Evolutionary conservation across 2,113 vertebrate genomes (phyloP).

Genomic region (Chaetura pelagica): DNA sequence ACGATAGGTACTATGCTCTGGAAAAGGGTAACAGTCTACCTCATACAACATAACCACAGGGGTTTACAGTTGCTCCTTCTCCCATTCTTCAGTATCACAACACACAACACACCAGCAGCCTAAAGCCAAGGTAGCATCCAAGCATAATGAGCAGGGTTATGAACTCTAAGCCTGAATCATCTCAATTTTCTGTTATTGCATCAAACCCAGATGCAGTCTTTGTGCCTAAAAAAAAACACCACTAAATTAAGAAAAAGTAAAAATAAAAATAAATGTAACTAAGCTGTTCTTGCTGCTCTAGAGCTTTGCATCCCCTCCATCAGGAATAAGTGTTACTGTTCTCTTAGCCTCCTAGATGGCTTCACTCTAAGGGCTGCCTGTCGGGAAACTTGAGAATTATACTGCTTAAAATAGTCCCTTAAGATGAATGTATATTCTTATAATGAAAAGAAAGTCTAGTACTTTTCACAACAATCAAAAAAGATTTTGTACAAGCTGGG

Average conservation of each 20-base stretch:
- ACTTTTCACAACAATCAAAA: background rate
- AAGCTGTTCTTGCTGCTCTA: background rate
- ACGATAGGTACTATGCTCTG: background rate
- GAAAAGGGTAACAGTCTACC: background rate
- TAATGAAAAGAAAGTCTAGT: background rate
- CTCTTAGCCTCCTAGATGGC: background rate
- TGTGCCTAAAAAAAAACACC: background rate
- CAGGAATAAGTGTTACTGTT: background rate
- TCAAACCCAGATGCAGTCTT: background rate
- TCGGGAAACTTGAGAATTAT: background rate
- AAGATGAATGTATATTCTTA: background rate
- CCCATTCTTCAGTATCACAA: background rate
- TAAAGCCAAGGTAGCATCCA: background rate
- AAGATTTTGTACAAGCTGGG: background rate
- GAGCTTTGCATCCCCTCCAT: accelerated
- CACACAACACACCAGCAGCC: background rate
- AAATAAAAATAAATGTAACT: background rate
- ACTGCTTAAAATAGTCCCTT: background rate
- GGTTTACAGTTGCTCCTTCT: background rate
- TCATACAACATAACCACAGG: background rate
- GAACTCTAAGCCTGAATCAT: constrained; percentile 39
- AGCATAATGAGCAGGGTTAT: background rate
- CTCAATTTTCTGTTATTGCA: background rate
- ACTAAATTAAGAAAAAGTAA: background rate
- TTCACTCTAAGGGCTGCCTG: background rate